These are phyloP conservation scores for Colletes latitarsis DNA, from an alignment of 1,140 invertebrate species.

Conservation along the genomic window DNA sequence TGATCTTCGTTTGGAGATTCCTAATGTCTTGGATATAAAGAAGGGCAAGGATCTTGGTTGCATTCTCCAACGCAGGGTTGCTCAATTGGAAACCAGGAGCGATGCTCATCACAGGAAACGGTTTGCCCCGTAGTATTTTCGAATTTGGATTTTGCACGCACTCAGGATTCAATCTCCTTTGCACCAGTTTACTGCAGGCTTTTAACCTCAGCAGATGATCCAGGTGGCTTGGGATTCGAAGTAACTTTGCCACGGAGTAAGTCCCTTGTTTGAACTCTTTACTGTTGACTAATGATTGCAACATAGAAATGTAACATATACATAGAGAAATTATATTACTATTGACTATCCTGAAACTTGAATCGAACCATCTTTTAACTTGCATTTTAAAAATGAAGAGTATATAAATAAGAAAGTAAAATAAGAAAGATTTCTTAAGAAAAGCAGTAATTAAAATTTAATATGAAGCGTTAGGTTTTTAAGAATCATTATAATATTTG, in stretches of 20 bases:
- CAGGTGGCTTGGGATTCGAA: conserved; percentile 91
- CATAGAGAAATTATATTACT: not conserved
- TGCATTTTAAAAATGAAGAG: too few species aligned
- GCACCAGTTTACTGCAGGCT: conserved; percentile 87
- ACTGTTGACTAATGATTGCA: conserved; percentile 86
- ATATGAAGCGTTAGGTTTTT: not conserved
- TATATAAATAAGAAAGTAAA: too few species aligned
- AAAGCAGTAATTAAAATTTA: too few species aligned
- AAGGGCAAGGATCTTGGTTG: conserved; percentile 91
- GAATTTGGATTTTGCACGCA: conserved; percentile 85
- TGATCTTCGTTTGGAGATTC: conserved; percentile 96
- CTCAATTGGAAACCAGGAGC: conserved; percentile 86
- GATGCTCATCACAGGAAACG: conserved; percentile 85
- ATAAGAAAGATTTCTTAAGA: too few species aligned
- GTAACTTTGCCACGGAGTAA: conserved; percentile 87
- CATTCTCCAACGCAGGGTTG: conserved; percentile 88
- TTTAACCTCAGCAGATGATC: conserved; percentile 90
- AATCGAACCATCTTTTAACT: too few species aligned
- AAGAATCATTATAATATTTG: conserved; percentile 3
- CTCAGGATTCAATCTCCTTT: conserved; percentile 85
- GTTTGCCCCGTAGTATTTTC: conserved; percentile 83
- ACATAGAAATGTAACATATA: conserved; percentile 26
- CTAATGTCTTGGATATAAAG: conserved; percentile 95
- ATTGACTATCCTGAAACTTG: too few species aligned
- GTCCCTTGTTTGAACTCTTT: conserved; percentile 92